Percentiles rank a stretch among this genome's conserved stretches.
Evolutionary conservation across 92 coral and sea anemone species (phyloP).

Genomic region (Chrysogorgia sp.): DNA sequence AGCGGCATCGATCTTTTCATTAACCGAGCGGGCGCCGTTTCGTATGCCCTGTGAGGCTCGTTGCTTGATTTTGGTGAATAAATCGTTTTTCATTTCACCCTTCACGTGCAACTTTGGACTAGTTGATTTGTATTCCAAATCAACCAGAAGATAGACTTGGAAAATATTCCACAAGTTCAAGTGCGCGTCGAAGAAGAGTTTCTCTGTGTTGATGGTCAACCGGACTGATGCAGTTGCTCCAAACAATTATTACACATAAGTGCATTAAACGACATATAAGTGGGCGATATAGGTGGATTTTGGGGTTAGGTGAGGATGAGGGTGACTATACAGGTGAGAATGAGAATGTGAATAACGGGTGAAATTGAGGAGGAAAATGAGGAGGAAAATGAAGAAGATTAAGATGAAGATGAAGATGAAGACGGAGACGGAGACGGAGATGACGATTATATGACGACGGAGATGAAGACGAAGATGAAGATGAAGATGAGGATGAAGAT

Average conservation of each 20-base stretch:
- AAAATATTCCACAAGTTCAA: slow-evolving; percentile 33
- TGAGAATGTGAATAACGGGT: no score
- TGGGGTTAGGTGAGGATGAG: no score
- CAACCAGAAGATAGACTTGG: slow-evolving; percentile 1
- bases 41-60: slow-evolving; percentile 22
- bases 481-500: background rate
- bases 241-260: no score
- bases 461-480: background rate
- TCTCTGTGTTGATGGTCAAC: slow-evolving; percentile 1
- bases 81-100: slow-evolving; percentile 28
- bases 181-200: slow-evolving; percentile 19
- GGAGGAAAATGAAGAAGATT: no score
- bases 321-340: no score
- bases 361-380: background rate
- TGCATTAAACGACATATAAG: slow-evolving; percentile 1
- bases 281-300: no score
- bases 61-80: slow-evolving; percentile 22
- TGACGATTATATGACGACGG: background rate
- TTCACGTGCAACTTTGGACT: background rate
- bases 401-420: no score
- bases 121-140: background rate
- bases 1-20: slow-evolving; percentile 14
- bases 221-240: slow-evolving; percentile 25
- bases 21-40: slow-evolving; percentile 6
- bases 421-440: background rate